Evolutionary conservation across 1,140 invertebrate genomes (phyloP), one percentile per base, ranked within the genome.

Genomic region (Nylanderia fulva): DNA sequence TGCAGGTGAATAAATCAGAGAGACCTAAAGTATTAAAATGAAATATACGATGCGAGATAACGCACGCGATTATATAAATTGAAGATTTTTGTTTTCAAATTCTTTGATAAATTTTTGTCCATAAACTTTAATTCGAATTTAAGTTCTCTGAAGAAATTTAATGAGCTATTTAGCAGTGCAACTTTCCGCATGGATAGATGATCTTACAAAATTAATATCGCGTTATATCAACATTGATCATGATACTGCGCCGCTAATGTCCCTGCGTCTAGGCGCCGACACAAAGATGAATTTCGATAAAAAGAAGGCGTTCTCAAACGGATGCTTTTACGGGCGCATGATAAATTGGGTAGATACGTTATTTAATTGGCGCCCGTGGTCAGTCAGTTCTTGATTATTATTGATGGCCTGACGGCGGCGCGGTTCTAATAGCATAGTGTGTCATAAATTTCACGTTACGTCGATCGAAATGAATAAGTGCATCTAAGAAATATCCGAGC

Each of bases 261-360:
- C 42, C n/a, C 24, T 27, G 66, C 24, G 18, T 13, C 33, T 54
- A 54, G 18, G 36, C 66, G 33, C 18, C 52, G 27, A 82, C 77
- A 36, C 24, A 69, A 58, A 82, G 66, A 82, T 82, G 66, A 82
- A 82, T 82, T 72, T 82, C 27, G 66, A 82, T 68, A 82, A 82
- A 82, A 82, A 72, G 54, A 82, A 82, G 36, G 52, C 66, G 52
- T 58, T 33, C 52, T 82, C 66, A 82, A 82, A 82, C 27, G 52
- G 52, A 11, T 36, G 76, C 76, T 68, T 79, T 79, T 56, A 79
- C 76, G 63, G 52, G 52, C 24, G 64, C 54, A 72, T 82, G 77
- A 82, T 82, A 82, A 72, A 82, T 82, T 82, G 39, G 77, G 33
- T n/a, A 82, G 77, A 82, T 72, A 82, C 77, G 77, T 82, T 82